Base-by-base conservation (phyloP, 2,797 vertebrate species). In the Sciurus carolinensis region DNA sequence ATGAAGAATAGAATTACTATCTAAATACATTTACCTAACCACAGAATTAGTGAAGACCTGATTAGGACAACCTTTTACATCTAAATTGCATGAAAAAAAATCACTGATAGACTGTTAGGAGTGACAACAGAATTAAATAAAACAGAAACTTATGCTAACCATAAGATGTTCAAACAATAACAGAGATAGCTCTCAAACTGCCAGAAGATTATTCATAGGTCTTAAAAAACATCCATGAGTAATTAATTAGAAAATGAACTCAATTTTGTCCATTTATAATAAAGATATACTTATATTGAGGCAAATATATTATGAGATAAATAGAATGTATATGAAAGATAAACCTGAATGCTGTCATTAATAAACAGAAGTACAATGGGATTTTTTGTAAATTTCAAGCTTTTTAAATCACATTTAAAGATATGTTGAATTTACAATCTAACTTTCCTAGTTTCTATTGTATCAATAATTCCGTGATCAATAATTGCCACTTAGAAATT, bases 371-470 rank as follows among this genome's bases (percentile, higher is more conserved):
- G 47, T 89, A 91, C 39, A 81, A 82, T 47, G 87, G 69, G 18
- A 80, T 71, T 92, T 90, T 73, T 73, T 73, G 11, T 82, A 86
- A 88, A 28, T 50, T 59, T 75, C 69, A 97, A 97, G 59, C 24
- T 88, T 71, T 87, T 26, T 94, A 47, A 47, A 86, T 42, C 71
- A 77, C 4, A 94, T 42, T 88, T 92, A 95, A 94, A 22, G 71
- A 71, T 42, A 90, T 4, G 12, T 0, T 79, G 33, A 5, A 95
- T 95, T 95, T 93, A 97, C 82, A 97, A 75, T 20, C n/a, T 66
- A 97, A 97, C 72, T 97, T 97, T 95, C 39, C n/a, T 39, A 97
- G 66, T 57, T 87, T 85, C 86, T 93, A 66, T 93, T 76, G 12
- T 79, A 87, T 30, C 36, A 95, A 24, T 59, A 96, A 95, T 44